Evolutionary conservation across 2,113 vertebrate species (phyloP), one percentile per base, ranked within the genome.

Genomic region (Abramis brama): DNA sequence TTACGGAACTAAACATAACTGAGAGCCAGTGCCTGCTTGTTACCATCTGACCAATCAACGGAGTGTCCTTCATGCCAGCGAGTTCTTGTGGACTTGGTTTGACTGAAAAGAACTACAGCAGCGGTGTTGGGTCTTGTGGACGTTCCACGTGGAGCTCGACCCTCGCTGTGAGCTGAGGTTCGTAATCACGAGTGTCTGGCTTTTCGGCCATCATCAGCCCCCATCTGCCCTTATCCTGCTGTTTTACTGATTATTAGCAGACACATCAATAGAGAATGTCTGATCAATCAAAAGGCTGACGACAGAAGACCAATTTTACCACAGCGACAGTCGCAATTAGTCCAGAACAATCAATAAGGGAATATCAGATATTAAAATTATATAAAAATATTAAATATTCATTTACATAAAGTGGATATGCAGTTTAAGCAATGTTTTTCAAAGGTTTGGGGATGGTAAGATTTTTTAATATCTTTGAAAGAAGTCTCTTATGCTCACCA

Each of bases 191-290:
- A 25, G 70, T 64, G n/a, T 21, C 11, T 4, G 33, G 30, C 52
- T 70, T 71, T 68, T 30, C 7, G 62, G 25, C 6, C 55, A 25
- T 68, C 75, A 68, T 85, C 74, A 79, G 36, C 59, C 19, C 17
- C 55, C 47, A 50, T 43, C 39, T 6, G 6, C 39, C 39, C 39
- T 43, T 8, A 43, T 43, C 85, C 85, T 66, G 78, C 79, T 75
- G 85, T 39, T 64, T 62, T 64, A 75, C 60, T 82, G 77, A 79
- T 86, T 70, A 57, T 79, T 25, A 43, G 43, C 33, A n/a, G 36
- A 82, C 52, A 47, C 25, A 30, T 57, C 77, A 82, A 74, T 52
- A 39, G n/a, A 39, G 52, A 82, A 50, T 0, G 15, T n/a, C 33
- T n/a, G 10, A 30, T 60, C 78, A 59, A 59, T 79, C 84, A 79